Base-by-base conservation (phyloP, 2,888 invertebrate species). In the Loripinus fragilis region DNA sequence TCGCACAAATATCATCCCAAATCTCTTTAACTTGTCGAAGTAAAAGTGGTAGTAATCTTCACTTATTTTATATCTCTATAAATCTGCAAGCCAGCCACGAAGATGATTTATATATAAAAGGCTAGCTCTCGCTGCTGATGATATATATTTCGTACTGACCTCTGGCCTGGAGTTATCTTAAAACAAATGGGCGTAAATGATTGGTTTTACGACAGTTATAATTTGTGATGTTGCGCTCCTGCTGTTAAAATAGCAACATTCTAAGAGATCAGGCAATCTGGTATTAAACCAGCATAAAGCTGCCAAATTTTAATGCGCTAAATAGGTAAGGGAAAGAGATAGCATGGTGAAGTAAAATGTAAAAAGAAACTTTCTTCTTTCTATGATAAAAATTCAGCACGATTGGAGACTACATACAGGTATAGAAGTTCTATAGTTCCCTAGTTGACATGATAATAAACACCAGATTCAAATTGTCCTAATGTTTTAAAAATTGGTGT, bases 61-160 rank as follows among this genome's bases (percentile, higher is more conserved):
- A 60, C 33, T 60, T 60, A 60, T 30, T 60, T 60, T 60, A 60
- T 60, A 60, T 60, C 60, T 60, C 60, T 60, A 60, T 60, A 60
- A 60, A 60, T 60, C 60, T 30, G 10, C 28, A 28, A 60, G 60
- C 2, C 17, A 60, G 30, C 23, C 33, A 17, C 10, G 20, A 12
- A 33, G 60, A 60, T 82, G 81, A 82, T 82, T 82, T 81, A 81
- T 78, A 78, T 76, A 78, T 65, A 73, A 45, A 67, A 76, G 81
- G 81, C 78, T 72, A 76, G 78, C 78, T 76, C 78, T 78, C 76
- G 78, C 68, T 41, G 72, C 67, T 64, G 74, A 42, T 78, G 81
- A 81, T 81, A 71, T 81, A 78, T 78, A 68, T 73, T 30, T 52
- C 72, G 42, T 68, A 60, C 67, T 73, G 73, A 78, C 81, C 70